A percentile compares a stretch with the other conserved stretches of the same genome.
Conservation (phyloP, 2,888 invertebrate species). For the Phyllotreta striolata region DNA sequence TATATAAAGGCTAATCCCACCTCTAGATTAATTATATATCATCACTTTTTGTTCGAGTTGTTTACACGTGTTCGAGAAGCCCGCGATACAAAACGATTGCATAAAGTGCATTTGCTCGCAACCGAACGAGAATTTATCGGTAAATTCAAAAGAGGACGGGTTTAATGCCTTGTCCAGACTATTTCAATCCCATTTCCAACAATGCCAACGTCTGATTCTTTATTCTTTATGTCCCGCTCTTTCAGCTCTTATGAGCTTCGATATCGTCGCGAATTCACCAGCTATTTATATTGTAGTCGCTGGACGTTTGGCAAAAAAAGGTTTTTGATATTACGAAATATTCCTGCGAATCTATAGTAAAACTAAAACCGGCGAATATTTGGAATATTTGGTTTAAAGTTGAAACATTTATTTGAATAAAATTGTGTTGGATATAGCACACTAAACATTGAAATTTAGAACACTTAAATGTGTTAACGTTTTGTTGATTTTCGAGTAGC, state of each 20-base stretch:
- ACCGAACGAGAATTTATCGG: constrained; percentile 30
- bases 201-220: constrained; percentile 19
- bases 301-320: no score
- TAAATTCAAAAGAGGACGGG: constrained; percentile 31
- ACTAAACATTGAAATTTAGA: no score
- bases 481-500: no score
- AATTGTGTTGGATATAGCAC: no score
- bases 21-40: constrained; percentile 29
- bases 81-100: constrained; percentile 30
- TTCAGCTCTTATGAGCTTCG: constrained; percentile 1
- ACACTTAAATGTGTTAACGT: no score
- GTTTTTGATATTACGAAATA: no score
- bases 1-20: constrained; percentile 4
- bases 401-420: no score
- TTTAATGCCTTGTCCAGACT: constrained; percentile 29
- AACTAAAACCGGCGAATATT: no score
- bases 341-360: no score
- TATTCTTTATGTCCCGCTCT: constrained; percentile 16
- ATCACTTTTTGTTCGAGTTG: constrained; percentile 26
- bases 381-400: no score
- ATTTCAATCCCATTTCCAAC: constrained; percentile 32
- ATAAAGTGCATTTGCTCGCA: constrained; percentile 30
- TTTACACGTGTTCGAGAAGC: constrained; percentile 26
- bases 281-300: no score
- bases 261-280: constrained; percentile 11